Evolutionary conservation across 92 coral and sea anemone genomes (phyloP).

Genomic region (Heliopora coerulea): DNA sequence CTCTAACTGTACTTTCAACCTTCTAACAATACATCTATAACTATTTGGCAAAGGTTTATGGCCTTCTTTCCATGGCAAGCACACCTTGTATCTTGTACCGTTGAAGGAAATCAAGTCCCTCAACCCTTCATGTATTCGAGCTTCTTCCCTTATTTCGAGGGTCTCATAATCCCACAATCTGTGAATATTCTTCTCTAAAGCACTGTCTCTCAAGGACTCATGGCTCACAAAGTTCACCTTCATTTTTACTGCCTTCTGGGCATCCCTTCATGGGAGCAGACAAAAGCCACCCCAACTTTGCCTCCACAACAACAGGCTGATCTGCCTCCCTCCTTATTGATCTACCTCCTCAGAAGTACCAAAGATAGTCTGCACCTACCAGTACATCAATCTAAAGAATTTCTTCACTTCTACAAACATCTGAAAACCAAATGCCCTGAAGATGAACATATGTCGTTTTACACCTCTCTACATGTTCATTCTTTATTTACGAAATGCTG

Average conservation of each 20-base stretch:
- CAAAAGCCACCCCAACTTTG: constrained; percentile 60
- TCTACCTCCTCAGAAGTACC: constrained; percentile 57
- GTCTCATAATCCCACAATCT: constrained; percentile 53
- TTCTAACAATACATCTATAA: constrained; percentile 40
- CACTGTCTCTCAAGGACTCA: background rate
- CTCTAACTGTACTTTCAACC: constrained; percentile 40
- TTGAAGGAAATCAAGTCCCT: constrained; percentile 34
- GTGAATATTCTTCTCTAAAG: background rate
- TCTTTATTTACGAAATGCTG: constrained; percentile 18
- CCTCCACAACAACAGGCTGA: constrained; percentile 57
- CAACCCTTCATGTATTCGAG: constrained; percentile 43
- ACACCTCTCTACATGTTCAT: constrained; percentile 42
- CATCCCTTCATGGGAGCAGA: constrained; percentile 50
- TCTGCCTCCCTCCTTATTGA: constrained; percentile 46
- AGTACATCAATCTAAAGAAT: constrained; percentile 48
- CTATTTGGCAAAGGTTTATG: constrained; percentile 24
- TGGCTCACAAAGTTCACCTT: constrained; percentile 15
- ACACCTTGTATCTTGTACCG: constrained; percentile 39
- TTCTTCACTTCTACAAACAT: constrained; percentile 41
- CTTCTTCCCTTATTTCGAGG: constrained; percentile 43
- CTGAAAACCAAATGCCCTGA: constrained; percentile 60
- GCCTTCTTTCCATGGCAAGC: constrained; percentile 25
- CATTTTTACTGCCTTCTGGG: background rate
- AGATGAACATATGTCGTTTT: constrained; percentile 36
- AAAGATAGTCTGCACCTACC: constrained; percentile 61